Evolutionary conservation across 2,888 invertebrate species (phyloP).

Genomic region (Limnephilus rhombicus): DNA sequence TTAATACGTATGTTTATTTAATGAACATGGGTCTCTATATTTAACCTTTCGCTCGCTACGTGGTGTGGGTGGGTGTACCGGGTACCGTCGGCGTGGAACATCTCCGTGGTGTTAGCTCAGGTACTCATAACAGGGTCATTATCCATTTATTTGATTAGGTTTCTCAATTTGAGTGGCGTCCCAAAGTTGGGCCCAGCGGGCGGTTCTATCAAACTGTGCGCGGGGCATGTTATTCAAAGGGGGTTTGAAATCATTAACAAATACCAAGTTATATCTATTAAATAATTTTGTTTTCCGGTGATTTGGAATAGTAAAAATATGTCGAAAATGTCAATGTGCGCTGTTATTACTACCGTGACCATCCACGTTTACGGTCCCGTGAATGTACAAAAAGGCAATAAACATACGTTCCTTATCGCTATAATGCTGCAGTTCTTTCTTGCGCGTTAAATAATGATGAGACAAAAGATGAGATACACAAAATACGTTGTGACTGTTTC

Average conservation of each 20-base stretch:
- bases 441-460: no score
- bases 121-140: conserved; percentile 63
- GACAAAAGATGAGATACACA: no score
- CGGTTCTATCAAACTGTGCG: conserved; percentile 19
- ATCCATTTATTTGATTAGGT: conserved; percentile 66
- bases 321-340: not conserved
- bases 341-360: no score
- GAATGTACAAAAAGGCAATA: no score
- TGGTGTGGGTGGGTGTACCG: not conserved
- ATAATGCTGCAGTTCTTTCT: no score
- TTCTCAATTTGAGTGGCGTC: conserved; percentile 64
- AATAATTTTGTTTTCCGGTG: not conserved
- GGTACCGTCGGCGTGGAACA: not conserved
- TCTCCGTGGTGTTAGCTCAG: conserved; percentile 48
- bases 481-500: no score
- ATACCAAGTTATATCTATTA: not conserved
- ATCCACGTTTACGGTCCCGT: no score
- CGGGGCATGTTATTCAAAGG: conserved; percentile 8
- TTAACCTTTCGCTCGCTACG: conserved; percentile 18
- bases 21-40: conserved; percentile 27
- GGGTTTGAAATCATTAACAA: not conserved
- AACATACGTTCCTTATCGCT: no score
- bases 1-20: conserved; percentile 31
- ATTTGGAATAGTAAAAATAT: not conserved
- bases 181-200: conserved; percentile 59